These are phyloP conservation scores for Hemicrepidius hirtus DNA, from an alignment of 2,888 invertebrate species.

Conservation along the genomic window DNA sequence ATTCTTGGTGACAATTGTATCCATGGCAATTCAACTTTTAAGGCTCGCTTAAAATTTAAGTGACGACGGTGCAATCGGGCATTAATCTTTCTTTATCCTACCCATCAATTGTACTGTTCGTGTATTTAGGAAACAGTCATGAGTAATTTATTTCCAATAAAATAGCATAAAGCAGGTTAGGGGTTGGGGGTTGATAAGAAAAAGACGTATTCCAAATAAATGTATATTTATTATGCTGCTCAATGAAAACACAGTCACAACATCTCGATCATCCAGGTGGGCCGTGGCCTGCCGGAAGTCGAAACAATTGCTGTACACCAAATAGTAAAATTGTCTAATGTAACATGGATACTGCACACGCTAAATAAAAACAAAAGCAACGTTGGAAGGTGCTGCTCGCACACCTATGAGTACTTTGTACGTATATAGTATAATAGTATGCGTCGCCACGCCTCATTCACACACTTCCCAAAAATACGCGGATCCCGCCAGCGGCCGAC, in stretches of 20 bases:
- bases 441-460: slow-evolving; percentile 71
- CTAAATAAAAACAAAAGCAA: slow-evolving; percentile 70
- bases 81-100: too few species aligned
- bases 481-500: slow-evolving; percentile 71
- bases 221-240: slow-evolving; percentile 85
- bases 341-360: slow-evolving; percentile 74
- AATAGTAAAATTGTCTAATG: slow-evolving; percentile 74
- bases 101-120: too few species aligned
- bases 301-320: slow-evolving; percentile 74
- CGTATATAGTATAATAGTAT: slow-evolving; percentile 71
- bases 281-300: slow-evolving; percentile 60
- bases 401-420: slow-evolving; percentile 72
- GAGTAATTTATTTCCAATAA: too few species aligned
- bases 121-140: too few species aligned
- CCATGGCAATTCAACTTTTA: too few species aligned
- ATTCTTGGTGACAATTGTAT: too few species aligned
- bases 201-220: slow-evolving; percentile 76
- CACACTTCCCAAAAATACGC: slow-evolving; percentile 61
- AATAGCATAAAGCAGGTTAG: too few species aligned
- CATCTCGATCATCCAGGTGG: slow-evolving; percentile 68
- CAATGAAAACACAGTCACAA: slow-evolving; percentile 78
- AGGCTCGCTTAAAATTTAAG: too few species aligned
- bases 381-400: slow-evolving; percentile 70
- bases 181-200: background rate
- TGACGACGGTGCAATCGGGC: too few species aligned